Evolutionary conservation across 2,113 vertebrate species (phyloP).

Genomic region (Pollachius pollachius): DNA sequence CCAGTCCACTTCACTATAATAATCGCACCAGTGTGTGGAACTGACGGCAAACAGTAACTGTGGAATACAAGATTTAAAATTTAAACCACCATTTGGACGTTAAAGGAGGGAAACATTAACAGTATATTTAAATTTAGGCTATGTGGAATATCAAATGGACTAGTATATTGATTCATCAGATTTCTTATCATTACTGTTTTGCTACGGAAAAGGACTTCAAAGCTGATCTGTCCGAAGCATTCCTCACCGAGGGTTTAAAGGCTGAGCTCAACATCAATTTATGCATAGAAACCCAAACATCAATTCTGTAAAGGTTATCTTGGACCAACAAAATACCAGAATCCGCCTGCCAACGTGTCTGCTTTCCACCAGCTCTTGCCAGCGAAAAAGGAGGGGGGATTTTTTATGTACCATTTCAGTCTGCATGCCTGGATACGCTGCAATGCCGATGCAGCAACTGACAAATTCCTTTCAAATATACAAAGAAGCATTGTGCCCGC

Average conservation of each 20-base stretch:
- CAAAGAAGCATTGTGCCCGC: constrained; percentile 55
- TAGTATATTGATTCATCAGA: too few relatives aligned
- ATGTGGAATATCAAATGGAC: too few relatives aligned
- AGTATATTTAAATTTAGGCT: too few relatives aligned
- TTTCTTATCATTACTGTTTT: too few relatives aligned
- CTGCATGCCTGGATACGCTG: constrained; percentile 47
- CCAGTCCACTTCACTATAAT: constrained; percentile 45
- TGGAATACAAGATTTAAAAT: too few relatives aligned
- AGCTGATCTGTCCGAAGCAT: too few relatives aligned
- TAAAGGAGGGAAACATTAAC: too few relatives aligned
- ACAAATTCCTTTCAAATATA: constrained; percentile 62
- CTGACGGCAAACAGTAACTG: too few relatives aligned
- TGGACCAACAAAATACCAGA: constrained; percentile 29
- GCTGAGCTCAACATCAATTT: background rate
- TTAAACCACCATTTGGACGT: too few relatives aligned
- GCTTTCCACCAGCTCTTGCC: constrained; percentile 40
- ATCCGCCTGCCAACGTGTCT: constrained; percentile 16
- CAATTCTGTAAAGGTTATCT: constrained; percentile 27
- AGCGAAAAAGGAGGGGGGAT: background rate
- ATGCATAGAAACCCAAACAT: constrained; percentile 2
- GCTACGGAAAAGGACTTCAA: too few relatives aligned
- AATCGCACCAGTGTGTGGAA: constrained; percentile 31
- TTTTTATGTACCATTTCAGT: constrained; percentile 11
- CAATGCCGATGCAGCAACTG: constrained; percentile 62
- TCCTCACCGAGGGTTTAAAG: too few relatives aligned